Evolutionary conservation across 2,797 vertebrate species (phyloP), one percentile per base, ranked within the genome.

Genomic region (Protonibea diacanthus): DNA sequence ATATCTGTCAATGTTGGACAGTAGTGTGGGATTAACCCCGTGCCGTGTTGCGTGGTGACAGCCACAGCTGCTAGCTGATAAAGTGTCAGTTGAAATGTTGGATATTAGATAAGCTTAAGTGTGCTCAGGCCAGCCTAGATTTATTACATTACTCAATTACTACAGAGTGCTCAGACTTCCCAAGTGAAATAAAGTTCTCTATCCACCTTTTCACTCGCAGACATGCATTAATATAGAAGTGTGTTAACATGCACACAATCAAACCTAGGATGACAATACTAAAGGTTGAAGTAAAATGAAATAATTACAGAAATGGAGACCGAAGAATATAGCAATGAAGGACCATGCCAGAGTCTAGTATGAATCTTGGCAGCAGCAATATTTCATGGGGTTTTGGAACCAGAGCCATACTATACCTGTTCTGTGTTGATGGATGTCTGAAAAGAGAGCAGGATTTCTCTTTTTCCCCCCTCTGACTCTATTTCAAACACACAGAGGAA

Each of bases 401-500:
- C 74, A 67, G 44, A 86, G 81, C 69, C 67, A 61, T 76, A 82
- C 80, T 86, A 66, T 82, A 92, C 87, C 87, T 88, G 88, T 18
- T 88, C 77, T 79, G 65, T 78, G 86, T 72, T 82, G 88, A 89
- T 88, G 84, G 81, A 89, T 86, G 86, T 78, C 75, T 74, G 74
- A 90, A 89, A 86, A 80, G 75, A 79, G 78, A 89, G 63, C 52
- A 77, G 78, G 71, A 77, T 81, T 83, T 81, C 59, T 75, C 40
- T 20, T 40, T 42, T 7, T 27, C 25, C 25, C 13, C 18, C 59
- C 25, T 38, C 58, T 52, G 62, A 87, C 82, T 85, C 83, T 74
- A 86, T 90, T 89, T 89, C 85, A 86, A 87, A 90, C 79, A 82
- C 77, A 82, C 76, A 81, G 74, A 90, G 69, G 82, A 89, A 89